These are phyloP conservation scores for Syrphus vitripennis DNA, from an alignment of 2,888 invertebrate genomes.

Conservation along the genomic window DNA sequence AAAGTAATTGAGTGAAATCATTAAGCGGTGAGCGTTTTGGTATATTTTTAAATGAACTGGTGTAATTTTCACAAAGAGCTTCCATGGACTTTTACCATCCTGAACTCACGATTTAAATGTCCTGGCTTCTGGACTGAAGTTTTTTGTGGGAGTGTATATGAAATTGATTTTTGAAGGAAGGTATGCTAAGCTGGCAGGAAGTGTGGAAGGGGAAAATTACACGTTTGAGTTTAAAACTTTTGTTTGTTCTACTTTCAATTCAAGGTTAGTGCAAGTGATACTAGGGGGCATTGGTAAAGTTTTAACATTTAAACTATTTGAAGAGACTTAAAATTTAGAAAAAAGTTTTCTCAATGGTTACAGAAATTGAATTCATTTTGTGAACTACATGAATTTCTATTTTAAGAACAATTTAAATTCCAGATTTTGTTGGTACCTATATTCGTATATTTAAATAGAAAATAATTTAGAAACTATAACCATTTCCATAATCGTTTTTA, in stretches of 20 bases:
- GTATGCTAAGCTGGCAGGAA: neutral
- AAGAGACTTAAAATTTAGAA: too few relatives aligned
- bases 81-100: neutral
- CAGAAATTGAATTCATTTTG: neutral
- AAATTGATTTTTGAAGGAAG: slow-evolving; percentile 38
- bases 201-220: neutral
- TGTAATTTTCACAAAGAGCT: neutral
- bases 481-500: slow-evolving; percentile 51
- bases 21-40: neutral
- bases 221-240: neutral
- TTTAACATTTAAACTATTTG: neutral
- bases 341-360: neutral
- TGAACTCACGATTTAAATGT: slow-evolving; percentile 38
- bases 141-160: slow-evolving; percentile 4
- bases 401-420: neutral
- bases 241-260: neutral
- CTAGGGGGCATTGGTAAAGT: neutral
- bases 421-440: neutral
- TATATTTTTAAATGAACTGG: neutral
- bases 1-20: slow-evolving; percentile 43
- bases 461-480: slow-evolving; percentile 27
- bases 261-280: slow-evolving; percentile 6
- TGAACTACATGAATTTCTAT: neutral
- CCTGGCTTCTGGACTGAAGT: slow-evolving; percentile 2
- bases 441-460: slow-evolving; percentile 34